Percentiles rank a stretch among this genome's conserved stretches.
Conservation (phyloP, 2,888 invertebrate species). For the Nematopogon swammerdamellus region DNA sequence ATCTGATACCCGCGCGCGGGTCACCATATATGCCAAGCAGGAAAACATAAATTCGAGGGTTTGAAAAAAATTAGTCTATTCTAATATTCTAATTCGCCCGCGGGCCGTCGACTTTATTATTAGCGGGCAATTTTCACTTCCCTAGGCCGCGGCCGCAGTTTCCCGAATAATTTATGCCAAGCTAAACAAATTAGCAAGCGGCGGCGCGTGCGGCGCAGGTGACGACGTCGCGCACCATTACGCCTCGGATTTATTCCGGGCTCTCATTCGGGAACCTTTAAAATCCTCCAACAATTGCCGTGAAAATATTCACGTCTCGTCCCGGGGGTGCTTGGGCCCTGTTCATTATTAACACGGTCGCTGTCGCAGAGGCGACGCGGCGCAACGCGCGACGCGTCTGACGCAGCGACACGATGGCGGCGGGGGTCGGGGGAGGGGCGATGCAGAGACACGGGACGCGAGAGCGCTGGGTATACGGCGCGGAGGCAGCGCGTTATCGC, state of each 20-base stretch:
- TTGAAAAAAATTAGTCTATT: no score
- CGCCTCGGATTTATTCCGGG: constrained; percentile 30
- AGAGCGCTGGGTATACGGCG: no score
- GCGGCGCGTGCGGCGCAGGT: not conserved
- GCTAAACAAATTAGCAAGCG: not conserved
- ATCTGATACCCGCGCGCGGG: no score
- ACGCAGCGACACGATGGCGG: no score
- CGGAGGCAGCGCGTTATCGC: no score
- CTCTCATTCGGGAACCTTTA: not conserved
- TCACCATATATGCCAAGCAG: no score
- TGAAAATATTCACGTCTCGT: not conserved
- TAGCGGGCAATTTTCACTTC: not conserved
- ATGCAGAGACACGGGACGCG: no score
- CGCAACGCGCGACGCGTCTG: no score
- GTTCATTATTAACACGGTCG: not conserved
- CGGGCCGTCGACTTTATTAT: not conserved
- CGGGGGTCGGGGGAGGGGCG: no score
- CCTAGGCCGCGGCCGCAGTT: not conserved
- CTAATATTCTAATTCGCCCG: no score
- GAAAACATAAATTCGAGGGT: no score
- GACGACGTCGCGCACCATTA: constrained; percentile 27
- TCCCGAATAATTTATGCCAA: not conserved
- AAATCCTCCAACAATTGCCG: not conserved
- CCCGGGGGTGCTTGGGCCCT: not conserved
- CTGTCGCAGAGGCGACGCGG: no score